Conservation (phyloP, 2,113 vertebrate genomes). For the Myrmecobius fasciatus region DNA sequence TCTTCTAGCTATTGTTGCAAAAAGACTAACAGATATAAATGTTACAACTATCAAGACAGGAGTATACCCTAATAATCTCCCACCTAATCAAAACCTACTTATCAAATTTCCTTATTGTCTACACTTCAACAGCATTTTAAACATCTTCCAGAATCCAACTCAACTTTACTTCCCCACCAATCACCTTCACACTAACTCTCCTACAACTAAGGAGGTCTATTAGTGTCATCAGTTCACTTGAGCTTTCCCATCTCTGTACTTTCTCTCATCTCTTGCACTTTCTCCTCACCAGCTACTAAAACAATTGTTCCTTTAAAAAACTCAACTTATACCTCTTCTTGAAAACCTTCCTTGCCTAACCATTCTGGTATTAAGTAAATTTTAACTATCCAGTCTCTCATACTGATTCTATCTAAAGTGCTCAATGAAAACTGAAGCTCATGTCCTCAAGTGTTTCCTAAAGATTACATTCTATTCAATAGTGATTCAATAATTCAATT, state of each 20-base stretch:
- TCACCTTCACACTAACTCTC: neutral
- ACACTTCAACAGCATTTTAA: neutral
- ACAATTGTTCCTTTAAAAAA: neutral
- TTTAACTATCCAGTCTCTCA: neutral
- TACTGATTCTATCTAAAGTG: neutral
- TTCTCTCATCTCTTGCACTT: neutral
- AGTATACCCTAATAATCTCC: neutral
- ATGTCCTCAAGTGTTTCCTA: neutral
- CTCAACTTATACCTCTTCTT: neutral
- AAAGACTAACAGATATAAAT: neutral
- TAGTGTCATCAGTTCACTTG: neutral
- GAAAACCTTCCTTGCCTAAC: neutral
- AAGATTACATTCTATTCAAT: neutral
- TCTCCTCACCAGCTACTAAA: neutral
- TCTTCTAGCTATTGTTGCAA: neutral
- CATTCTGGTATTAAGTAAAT: neutral
- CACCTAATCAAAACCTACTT: neutral
- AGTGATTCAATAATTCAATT: neutral
- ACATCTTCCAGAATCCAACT: neutral
- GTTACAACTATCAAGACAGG: neutral
- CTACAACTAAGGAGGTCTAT: neutral
- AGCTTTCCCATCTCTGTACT: neutral
- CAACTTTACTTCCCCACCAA: neutral
- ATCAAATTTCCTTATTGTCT: neutral
- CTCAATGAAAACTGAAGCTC: neutral